Percentiles rank a stretch among this genome's conserved stretches.
phyloP scores from a whole-genome alignment of 2,888 invertebrate species.

The Adineta ricciae region DNA sequence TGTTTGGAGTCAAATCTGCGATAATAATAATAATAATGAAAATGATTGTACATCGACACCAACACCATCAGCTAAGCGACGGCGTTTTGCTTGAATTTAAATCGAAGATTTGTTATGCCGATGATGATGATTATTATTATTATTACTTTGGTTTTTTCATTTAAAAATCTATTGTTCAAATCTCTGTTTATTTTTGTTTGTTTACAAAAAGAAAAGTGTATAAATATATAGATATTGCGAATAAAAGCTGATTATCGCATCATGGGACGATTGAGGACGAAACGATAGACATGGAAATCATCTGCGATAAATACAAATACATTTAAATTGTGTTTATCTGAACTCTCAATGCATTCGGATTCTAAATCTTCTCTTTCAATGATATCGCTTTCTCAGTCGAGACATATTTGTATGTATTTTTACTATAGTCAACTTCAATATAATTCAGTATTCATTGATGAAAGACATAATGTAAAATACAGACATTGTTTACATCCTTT shows the following conservation, averaged over 20 bases:
- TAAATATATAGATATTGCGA: not conserved
- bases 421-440: too few species aligned
- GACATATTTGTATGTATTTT: too few species aligned
- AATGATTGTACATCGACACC: not conserved
- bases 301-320: too few species aligned
- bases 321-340: too few species aligned
- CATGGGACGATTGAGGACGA: not conserved
- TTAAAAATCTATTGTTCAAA: not conserved
- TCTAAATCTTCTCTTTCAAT: too few species aligned
- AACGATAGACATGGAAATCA: too few species aligned
- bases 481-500: too few species aligned
- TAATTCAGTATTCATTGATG: too few species aligned
- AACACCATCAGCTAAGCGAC: not conserved
- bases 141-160: not conserved
- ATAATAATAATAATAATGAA: conserved; percentile 7
- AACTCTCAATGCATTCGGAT: too few species aligned
- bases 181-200: not conserved
- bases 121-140: not conserved
- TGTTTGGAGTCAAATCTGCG: not conserved
- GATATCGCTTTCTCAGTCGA: too few species aligned
- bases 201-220: not conserved
- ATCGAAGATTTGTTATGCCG: too few species aligned
- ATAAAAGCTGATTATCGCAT: not conserved
- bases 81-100: not conserved
- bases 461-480: too few species aligned